Base-by-base conservation (phyloP, 2,113 vertebrate species). In the Ibidorhyncha struthersii region DNA sequence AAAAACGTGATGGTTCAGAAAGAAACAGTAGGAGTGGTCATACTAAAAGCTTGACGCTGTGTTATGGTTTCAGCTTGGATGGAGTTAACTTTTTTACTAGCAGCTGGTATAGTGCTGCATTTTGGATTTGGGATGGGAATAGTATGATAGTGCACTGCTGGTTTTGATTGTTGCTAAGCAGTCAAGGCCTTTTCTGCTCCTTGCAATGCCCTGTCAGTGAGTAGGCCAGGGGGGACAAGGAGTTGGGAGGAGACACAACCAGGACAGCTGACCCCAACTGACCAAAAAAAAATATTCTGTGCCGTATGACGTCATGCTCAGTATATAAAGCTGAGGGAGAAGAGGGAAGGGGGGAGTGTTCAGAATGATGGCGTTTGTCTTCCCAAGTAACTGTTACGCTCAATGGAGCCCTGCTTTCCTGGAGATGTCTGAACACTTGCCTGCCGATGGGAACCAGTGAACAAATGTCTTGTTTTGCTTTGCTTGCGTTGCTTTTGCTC, bases 11-110 rank as follows among this genome's bases (percentile, higher is more conserved):
- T 0, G 4, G 14, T 53, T 36, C 70, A 53, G 45, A 59, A 23
- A 34, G 12, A 30, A 14, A 5, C n/a, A 20, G 2, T 6, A 77
- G 14, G 17, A 59, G 22, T 0, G 5, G 17, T 15, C 34, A 17
- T 7, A 26, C 8, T 20, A 30, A 47, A 9, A 50, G 10, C 23
- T 1, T 8, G 29, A 26, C 20, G 27, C 62, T 41, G 19, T 6
- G 18, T 14, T 9, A 10, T 34, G 30, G 30, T 45, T 45, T 43
- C 41, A 66, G 29, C 30, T 45, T 30, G 30, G 63, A 43, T 45
- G 20, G 20, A 66, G 30, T 34, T 32, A 66, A 66, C 41, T 45
- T 16, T 45, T 65, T 66, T 22, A 34, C 41, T 66, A 45, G 19
- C 29, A 66, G 40, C 63, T 41, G 62, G 6, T 30, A 65, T 32